A percentile compares a stretch with the other conserved stretches of the same genome.
Conservation (phyloP, 2,113 vertebrate genomes). For the Conger conger region DNA sequence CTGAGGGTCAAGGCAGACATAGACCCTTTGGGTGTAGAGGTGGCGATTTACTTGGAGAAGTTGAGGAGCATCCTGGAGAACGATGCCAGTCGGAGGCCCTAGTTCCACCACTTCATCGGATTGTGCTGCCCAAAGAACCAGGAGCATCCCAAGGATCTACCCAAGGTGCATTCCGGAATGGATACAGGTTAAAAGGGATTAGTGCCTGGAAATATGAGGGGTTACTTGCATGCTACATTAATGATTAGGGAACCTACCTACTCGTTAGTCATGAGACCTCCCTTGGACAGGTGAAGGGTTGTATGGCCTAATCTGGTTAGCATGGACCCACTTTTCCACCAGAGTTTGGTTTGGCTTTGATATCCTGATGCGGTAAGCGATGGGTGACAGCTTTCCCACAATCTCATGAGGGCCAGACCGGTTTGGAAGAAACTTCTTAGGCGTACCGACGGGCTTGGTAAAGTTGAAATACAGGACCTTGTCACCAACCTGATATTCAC, state of each 20-base stretch:
- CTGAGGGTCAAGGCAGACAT: not conserved
- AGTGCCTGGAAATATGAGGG: not conserved
- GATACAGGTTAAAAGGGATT: not conserved
- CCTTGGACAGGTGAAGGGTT: too few relatives aligned
- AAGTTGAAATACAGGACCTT: too few relatives aligned
- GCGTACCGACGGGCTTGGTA: too few relatives aligned
- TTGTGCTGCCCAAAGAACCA: not conserved
- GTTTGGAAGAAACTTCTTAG: too few relatives aligned
- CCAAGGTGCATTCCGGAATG: not conserved
- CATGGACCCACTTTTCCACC: constrained; percentile 27
- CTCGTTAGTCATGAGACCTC: not conserved
- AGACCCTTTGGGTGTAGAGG: constrained; percentile 5
- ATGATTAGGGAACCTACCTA: not conserved
- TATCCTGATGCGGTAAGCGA: constrained; percentile 25
- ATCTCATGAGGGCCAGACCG: constrained; percentile 3
- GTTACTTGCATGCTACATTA: not conserved
- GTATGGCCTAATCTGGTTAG: too few relatives aligned
- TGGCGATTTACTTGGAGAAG: not conserved
- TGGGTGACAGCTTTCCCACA: constrained; percentile 2
- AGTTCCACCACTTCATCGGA: not conserved
- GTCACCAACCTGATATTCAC: too few relatives aligned
- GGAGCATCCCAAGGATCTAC: not conserved
- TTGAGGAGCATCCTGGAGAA: constrained; percentile 7
- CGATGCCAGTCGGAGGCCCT: constrained; percentile 10
- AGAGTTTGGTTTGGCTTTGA: not conserved